Evolutionary conservation across 2,113 vertebrate genomes (phyloP).

Genomic region (Pseudois nayaur): DNA sequence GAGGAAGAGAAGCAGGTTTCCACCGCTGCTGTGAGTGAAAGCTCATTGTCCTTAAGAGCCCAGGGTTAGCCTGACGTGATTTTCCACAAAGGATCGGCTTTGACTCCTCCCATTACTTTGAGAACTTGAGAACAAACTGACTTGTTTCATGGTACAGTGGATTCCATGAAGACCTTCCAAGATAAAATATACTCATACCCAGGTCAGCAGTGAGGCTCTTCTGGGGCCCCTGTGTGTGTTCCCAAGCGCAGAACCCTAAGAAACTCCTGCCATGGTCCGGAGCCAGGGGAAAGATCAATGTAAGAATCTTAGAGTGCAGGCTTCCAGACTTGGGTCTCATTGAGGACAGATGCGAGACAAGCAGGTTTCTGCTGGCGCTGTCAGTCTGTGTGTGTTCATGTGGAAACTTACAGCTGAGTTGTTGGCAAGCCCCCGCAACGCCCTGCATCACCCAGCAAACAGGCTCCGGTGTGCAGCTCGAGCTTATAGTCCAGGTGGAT

Average conservation of each 20-base stretch:
- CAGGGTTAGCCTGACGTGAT: background rate
- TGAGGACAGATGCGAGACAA: background rate
- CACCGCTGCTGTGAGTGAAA: background rate
- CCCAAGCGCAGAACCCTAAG: background rate
- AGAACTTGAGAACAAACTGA: background rate
- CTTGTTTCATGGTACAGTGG: background rate
- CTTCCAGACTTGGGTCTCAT: background rate
- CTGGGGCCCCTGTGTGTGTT: background rate
- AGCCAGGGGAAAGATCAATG: background rate
- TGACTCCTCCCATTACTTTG: background rate
- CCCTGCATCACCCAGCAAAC: too few relatives aligned
- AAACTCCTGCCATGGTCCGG: background rate
- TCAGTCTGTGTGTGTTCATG: background rate
- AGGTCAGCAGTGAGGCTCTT: background rate
- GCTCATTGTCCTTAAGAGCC: background rate
- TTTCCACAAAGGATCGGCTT: background rate
- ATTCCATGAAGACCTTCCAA: background rate
- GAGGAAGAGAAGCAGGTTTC: background rate
- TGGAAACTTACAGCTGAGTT: background rate
- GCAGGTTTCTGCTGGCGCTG: background rate
- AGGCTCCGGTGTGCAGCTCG: background rate
- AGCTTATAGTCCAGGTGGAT: background rate
- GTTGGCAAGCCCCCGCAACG: background rate
- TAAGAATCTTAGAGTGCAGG: too few relatives aligned
- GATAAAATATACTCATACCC: background rate